phyloP scores from a whole-genome alignment of 2,797 vertebrate genomes.

The Amniataba percoides region DNA sequence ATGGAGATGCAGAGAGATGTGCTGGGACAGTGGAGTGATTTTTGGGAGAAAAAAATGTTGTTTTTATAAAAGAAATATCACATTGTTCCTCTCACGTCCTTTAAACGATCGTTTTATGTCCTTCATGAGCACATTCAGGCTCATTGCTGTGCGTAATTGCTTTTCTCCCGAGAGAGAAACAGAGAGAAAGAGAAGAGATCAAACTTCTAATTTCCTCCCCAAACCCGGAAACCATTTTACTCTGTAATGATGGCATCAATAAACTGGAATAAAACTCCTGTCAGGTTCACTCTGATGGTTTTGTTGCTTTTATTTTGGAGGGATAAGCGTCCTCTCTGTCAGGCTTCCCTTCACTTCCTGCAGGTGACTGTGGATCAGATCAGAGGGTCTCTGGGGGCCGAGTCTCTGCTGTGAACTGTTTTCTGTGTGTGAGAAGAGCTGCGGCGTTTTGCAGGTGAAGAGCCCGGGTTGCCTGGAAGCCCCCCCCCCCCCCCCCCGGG shows the following conservation, averaged over 20 bases:
- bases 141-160: slow-evolving; percentile 77
- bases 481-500: slow-evolving; percentile 6
- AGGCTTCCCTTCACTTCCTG: background rate
- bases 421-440: slow-evolving; percentile 60
- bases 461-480: slow-evolving; percentile 73
- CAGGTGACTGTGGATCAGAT: slow-evolving; percentile 67
- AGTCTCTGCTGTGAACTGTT: slow-evolving; percentile 58
- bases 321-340: slow-evolving; percentile 25
- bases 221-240: slow-evolving; percentile 76
- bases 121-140: slow-evolving; percentile 74
- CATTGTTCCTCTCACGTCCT: slow-evolving; percentile 46
- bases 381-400: slow-evolving; percentile 58
- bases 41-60: slow-evolving; percentile 7
- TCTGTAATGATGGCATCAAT: slow-evolving; percentile 74
- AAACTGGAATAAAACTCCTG: slow-evolving; percentile 57
- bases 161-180: slow-evolving; percentile 76
- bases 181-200: slow-evolving; percentile 78
- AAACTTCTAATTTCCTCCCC: slow-evolving; percentile 80
- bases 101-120: slow-evolving; percentile 59
- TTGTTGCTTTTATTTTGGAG: background rate
- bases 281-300: slow-evolving; percentile 39
- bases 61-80: slow-evolving; percentile 6
- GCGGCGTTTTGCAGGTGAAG: slow-evolving; percentile 67
- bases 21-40: slow-evolving; percentile 21
- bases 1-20: background rate